phyloP scores from a whole-genome alignment of 2,113 vertebrate species.

The Emydura subglobosa region DNA sequence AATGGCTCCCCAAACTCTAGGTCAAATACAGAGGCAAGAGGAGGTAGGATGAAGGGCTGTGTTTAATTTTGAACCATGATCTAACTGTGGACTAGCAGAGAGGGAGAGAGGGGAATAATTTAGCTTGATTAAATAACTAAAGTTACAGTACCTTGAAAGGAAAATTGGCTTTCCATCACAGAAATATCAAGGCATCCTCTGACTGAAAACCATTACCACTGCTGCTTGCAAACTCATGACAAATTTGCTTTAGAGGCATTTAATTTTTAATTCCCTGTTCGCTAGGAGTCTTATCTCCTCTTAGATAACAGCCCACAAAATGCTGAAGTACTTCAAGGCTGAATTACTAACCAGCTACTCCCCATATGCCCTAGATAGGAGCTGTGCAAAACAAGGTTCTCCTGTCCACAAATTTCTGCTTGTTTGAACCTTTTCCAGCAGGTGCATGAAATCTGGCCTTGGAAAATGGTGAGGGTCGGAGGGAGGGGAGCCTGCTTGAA shows the following conservation, averaged over 20 bases:
- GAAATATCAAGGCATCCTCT: conserved; percentile 1
- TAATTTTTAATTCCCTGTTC: neutral
- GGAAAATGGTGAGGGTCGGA: neutral
- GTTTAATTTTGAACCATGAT: conserved; percentile 52
- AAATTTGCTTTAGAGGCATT: conserved; percentile 14
- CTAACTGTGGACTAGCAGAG: neutral
- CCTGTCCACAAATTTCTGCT: neutral
- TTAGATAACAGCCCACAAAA: neutral
- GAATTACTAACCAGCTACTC: neutral
- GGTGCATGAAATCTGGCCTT: neutral
- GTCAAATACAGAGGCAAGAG: conserved; percentile 68
- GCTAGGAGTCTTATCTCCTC: neutral
- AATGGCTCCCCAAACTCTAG: conserved; percentile 73
- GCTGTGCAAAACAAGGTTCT: neutral
- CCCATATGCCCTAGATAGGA: neutral
- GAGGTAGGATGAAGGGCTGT: conserved; percentile 39
- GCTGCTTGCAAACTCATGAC: conserved; percentile 6
- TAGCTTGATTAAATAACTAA: conserved; percentile 61
- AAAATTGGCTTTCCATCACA: conserved; percentile 50
- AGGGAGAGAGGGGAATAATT: conserved; percentile 61
- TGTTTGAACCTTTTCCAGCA: neutral
- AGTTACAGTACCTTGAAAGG: conserved; percentile 41
- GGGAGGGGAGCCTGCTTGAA: neutral
- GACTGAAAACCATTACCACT: conserved; percentile 36
- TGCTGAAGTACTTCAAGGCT: neutral